A percentile compares a stretch with the other conserved stretches of the same genome.
Evolutionary conservation across 2,888 invertebrate genomes (phyloP).

Genomic region (Aricia artaxerxes): DNA sequence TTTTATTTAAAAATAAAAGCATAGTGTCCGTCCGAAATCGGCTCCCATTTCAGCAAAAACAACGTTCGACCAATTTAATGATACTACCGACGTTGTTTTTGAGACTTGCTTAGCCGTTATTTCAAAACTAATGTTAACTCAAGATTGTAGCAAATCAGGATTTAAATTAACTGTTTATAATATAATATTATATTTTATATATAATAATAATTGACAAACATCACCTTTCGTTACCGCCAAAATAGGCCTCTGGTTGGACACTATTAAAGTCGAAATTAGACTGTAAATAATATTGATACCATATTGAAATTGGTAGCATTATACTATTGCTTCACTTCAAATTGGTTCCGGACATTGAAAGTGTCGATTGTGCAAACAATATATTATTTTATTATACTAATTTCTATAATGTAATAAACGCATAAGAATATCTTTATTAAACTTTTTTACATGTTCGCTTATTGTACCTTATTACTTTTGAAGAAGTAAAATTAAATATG

Average conservation of each 20-base stretch:
- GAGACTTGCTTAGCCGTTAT: not conserved
- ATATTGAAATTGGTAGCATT: not conserved
- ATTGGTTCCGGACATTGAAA: not conserved
- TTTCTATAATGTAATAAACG: not conserved
- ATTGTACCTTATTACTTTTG: constrained; percentile 11
- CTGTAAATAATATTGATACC: not conserved
- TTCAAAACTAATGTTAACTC: not conserved
- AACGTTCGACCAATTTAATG: no score
- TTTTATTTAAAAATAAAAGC: not conserved
- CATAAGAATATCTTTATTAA: not conserved
- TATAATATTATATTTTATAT: not conserved
- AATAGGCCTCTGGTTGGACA: no score
- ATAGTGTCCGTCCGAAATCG: not conserved
- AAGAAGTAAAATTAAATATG: constrained; percentile 7
- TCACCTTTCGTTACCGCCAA: no score
- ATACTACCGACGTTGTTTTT: not conserved
- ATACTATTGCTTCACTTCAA: not conserved
- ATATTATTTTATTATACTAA: not conserved
- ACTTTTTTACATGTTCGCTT: not conserved
- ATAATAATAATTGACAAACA: not conserved
- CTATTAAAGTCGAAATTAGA: not conserved
- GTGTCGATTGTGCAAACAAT: not conserved
- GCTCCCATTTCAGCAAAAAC: not conserved
- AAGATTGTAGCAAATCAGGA: not conserved
- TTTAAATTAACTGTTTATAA: not conserved